Percentiles rank a stretch among this genome's conserved stretches.
Conservation (phyloP, 1,140 invertebrate species). For the Cataglyphis hispanica region DNA sequence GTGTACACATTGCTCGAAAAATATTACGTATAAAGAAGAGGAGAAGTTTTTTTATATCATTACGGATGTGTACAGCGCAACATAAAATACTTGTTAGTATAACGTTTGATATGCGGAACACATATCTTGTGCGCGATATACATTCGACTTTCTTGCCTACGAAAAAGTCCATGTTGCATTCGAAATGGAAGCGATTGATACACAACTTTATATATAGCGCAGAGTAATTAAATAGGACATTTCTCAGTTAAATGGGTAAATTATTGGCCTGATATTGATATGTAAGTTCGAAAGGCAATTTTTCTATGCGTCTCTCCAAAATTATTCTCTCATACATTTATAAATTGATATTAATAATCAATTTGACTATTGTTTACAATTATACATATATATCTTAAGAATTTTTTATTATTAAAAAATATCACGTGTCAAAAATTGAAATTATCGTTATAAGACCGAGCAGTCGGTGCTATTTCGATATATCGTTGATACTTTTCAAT, state of each 20-base stretch:
- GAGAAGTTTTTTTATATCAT: neutral
- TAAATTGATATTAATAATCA: conserved; percentile 18
- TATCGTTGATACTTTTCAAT: too few relatives aligned
- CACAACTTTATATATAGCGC: neutral
- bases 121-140: neutral
- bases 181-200: neutral
- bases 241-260: neutral
- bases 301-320: too few relatives aligned
- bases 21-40: neutral
- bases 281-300: neutral
- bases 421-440: neutral
- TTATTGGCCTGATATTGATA: neutral
- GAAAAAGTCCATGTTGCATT: neutral
- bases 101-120: conserved; percentile 6
- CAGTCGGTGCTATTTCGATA: too few relatives aligned
- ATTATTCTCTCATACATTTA: neutral
- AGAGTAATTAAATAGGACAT: conserved; percentile 4
- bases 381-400: neutral
- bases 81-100: neutral
- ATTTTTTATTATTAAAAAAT: neutral
- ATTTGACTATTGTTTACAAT: neutral
- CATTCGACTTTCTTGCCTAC: conserved; percentile 23
- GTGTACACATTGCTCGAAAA: conserved; percentile 52
- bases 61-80: neutral
- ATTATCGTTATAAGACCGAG: neutral